These are phyloP conservation scores for Ochotona curzoniae DNA, from an alignment of 2,113 vertebrate species.

Conservation along the genomic window DNA sequence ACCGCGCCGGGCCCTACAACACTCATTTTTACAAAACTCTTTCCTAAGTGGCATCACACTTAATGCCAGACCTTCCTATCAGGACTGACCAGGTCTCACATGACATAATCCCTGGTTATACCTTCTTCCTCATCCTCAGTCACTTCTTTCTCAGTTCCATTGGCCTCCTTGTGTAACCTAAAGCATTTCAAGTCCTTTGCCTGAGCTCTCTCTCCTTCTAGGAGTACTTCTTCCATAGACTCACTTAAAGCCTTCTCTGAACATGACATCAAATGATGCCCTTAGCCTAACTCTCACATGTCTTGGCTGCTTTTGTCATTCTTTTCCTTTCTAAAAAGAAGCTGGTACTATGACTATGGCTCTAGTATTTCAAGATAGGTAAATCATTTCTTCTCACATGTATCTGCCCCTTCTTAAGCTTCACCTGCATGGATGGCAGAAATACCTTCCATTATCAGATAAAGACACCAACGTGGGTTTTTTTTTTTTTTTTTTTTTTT, in stretches of 20 bases:
- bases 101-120: neutral
- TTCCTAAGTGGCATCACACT: rapidly evolving
- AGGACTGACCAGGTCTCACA: rapidly evolving
- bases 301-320: neutral
- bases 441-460: neutral
- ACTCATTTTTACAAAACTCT: neutral
- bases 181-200: neutral
- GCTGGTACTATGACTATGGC: neutral
- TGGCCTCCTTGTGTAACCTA: neutral
- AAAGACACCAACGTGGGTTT: neutral
- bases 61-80: too few relatives aligned
- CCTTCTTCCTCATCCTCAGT: neutral
- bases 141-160: neutral
- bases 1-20: too few relatives aligned
- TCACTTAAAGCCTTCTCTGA: neutral
- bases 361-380: neutral
- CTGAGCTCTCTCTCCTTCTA: neutral
- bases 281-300: neutral
- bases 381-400: neutral
- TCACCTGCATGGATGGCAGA: neutral
- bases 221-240: neutral
- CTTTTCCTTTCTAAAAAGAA: neutral
- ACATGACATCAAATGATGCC: neutral
- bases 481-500: too few relatives aligned
- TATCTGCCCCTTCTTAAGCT: neutral